These are phyloP conservation scores for Amphipoea lucens DNA, from an alignment of 2,888 invertebrate genomes.

Conservation along the genomic window DNA sequence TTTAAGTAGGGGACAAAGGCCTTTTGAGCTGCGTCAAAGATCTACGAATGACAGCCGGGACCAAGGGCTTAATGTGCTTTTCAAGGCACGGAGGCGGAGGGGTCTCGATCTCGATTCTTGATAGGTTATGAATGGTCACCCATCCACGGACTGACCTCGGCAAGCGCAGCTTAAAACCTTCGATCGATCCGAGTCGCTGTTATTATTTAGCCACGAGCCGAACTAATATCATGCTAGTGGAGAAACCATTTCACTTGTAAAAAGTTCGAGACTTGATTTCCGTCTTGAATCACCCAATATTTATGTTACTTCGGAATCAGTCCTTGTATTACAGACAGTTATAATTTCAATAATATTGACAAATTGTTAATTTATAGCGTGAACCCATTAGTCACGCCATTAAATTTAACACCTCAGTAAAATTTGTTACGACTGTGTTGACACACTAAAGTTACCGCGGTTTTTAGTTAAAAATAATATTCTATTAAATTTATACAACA, in stretches of 20 bases:
- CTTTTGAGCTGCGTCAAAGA: no score
- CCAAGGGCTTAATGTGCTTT: no score
- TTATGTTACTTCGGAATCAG: background rate
- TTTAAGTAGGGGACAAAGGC: no score
- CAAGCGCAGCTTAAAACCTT: conserved; percentile 1
- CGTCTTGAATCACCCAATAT: background rate
- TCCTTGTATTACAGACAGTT: background rate
- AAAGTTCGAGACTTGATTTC: background rate
- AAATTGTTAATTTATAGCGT: conserved; percentile 14
- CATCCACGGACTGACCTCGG: no score
- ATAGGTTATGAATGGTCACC: no score
- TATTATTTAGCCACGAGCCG: no score
- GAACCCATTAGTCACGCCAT: conserved; percentile 6
- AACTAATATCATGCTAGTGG: no score
- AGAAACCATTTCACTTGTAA: background rate
- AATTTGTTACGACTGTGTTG: conserved; percentile 18
- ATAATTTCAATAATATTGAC: conserved; percentile 9
- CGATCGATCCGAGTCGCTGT: no score
- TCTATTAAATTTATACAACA: no score
- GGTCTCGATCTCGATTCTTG: no score
- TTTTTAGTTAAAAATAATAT: background rate
- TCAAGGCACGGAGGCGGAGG: no score
- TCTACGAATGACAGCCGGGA: no score
- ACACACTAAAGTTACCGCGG: background rate
- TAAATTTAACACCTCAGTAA: conserved; percentile 23